Percentiles rank a stretch among this genome's conserved stretches.
These are phyloP conservation scores for Gymnorhina tibicen DNA, from an alignment of 2,113 vertebrate species.

Conservation along the genomic window DNA sequence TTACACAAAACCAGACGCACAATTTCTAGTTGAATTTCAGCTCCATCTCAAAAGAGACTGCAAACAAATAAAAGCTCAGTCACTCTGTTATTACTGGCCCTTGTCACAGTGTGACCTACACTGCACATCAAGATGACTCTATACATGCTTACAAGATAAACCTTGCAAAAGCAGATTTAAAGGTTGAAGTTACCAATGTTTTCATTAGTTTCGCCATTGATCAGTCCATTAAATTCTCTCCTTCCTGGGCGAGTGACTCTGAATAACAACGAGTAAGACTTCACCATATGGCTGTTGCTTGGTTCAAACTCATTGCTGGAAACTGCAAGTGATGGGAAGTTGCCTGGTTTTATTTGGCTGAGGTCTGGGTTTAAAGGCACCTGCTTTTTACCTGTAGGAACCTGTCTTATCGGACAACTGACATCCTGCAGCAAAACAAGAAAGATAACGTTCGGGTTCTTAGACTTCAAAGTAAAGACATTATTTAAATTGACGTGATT, in stretches of 20 bases:
- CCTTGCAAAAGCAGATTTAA: neutral
- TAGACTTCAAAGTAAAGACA: neutral
- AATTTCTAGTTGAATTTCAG: neutral
- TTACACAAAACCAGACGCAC: neutral
- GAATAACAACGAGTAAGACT: conserved; percentile 98
- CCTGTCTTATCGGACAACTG: conserved; percentile 98
- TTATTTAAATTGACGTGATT: neutral
- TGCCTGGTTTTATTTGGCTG: conserved; percentile 93
- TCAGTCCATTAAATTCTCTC: conserved; percentile 85
- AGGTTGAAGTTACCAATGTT: conserved; percentile 85
- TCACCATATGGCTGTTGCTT: conserved; percentile 99
- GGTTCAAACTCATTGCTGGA: conserved; percentile 99
- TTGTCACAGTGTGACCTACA: neutral
- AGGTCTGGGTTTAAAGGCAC: conserved; percentile 99
- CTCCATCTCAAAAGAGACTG: neutral
- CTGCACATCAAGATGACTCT: neutral
- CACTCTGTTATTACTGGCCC: neutral
- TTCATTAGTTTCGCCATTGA: conserved; percentile 93
- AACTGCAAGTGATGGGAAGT: conserved; percentile 93
- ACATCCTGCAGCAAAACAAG: conserved; percentile 85
- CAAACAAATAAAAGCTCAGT: neutral
- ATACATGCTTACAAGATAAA: neutral
- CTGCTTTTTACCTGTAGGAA: conserved; percentile 99
- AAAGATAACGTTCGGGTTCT: neutral
- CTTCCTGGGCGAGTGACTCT: conserved; percentile 91